These are phyloP conservation scores for Corydoras maculifer DNA, from an alignment of 2,113 vertebrate genomes.

Conservation along the genomic window DNA sequence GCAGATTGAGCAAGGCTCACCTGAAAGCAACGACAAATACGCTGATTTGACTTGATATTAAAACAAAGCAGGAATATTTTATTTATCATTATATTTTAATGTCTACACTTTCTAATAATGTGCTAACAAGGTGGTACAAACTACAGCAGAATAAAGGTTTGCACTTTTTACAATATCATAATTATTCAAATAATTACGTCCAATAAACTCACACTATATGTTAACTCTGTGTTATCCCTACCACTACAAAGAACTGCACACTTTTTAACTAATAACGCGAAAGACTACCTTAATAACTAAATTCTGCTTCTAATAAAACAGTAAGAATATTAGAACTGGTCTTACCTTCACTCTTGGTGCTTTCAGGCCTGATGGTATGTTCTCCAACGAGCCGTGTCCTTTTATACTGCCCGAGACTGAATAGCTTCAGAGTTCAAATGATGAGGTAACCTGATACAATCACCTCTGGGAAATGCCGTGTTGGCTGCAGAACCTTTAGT, in stretches of 20 bases:
- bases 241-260: no score
- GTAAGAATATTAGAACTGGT: background rate
- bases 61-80: background rate
- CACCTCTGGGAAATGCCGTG: conserved; percentile 24
- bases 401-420: conserved; percentile 42
- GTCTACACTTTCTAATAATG: no score
- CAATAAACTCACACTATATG: background rate
- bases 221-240: no score
- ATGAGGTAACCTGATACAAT: conserved; percentile 35
- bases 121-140: no score
- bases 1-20: conserved; percentile 29
- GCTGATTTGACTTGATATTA: background rate
- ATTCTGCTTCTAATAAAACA: no score
- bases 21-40: conserved; percentile 11
- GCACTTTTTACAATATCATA: no score
- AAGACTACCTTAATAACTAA: background rate
- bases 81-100: no score
- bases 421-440: conserved; percentile 22
- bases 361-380: conserved; percentile 40
- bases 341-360: conserved; percentile 45
- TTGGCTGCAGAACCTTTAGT: conserved; percentile 49
- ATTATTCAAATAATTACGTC: no score
- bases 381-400: conserved; percentile 21
- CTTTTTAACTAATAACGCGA: no score
- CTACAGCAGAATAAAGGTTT: no score